phyloP scores from a whole-genome alignment of 2,113 vertebrate species.

The Gobius niger region DNA sequence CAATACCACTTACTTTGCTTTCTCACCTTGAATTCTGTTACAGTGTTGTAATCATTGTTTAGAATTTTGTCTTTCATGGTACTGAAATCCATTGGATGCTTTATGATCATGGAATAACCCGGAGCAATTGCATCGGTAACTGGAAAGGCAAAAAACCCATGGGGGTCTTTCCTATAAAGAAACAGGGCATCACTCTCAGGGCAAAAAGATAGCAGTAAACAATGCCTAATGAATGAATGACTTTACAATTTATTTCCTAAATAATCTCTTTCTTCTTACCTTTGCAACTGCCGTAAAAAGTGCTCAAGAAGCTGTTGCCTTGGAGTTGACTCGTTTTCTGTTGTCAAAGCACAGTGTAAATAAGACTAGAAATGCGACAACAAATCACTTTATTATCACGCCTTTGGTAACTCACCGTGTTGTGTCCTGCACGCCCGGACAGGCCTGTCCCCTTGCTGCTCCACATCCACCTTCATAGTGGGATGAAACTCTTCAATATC shows the following conservation, averaged over 20 bases:
- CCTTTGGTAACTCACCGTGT: slow-evolving; percentile 74
- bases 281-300: slow-evolving; percentile 93
- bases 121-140: slow-evolving; percentile 97
- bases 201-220: background rate
- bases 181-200: slow-evolving; percentile 5
- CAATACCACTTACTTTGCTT: background rate
- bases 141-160: slow-evolving; percentile 96
- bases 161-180: slow-evolving; percentile 88
- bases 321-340: slow-evolving; percentile 91
- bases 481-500: slow-evolving; percentile 89
- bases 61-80: slow-evolving; percentile 96
- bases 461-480: slow-evolving; percentile 85
- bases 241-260: background rate
- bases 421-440: slow-evolving; percentile 91
- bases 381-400: too few species aligned
- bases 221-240: background rate
- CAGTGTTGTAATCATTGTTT: slow-evolving; percentile 94
- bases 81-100: slow-evolving; percentile 99
- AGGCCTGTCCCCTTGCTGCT: slow-evolving; percentile 88
- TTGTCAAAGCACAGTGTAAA: slow-evolving; percentile 46
- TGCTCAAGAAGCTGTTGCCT: slow-evolving; percentile 94
- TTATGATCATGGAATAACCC: slow-evolving; percentile 97
- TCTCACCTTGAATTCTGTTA: slow-evolving; percentile 95
- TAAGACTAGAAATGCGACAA: background rate
- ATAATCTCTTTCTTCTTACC: slow-evolving; percentile 70